Conservation (phyloP, 2,113 vertebrate species). For the Promerops cafer region DNA sequence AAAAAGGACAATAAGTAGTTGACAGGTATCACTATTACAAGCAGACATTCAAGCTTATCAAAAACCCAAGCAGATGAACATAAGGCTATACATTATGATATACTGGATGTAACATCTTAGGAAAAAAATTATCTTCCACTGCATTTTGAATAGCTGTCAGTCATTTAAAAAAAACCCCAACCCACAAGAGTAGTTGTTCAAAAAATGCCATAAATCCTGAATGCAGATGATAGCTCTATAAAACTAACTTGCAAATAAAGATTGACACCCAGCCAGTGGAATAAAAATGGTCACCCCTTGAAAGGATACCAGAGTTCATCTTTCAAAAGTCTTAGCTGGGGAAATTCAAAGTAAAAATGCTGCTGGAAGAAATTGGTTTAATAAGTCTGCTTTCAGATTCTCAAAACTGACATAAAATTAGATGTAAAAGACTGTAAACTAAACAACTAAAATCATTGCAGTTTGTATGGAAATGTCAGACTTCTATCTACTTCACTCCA, state of each 20-base stretch:
- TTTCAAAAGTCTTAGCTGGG: neutral
- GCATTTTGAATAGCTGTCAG: neutral
- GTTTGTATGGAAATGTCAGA: neutral
- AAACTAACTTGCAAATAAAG: neutral
- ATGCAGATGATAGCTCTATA: neutral
- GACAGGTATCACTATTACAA: neutral
- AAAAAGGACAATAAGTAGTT: neutral
- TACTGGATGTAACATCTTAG: neutral
- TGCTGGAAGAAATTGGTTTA: neutral
- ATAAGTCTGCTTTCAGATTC: neutral
- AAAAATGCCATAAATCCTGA: neutral
- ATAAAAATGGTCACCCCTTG: neutral
- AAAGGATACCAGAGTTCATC: neutral
- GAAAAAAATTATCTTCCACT: neutral
- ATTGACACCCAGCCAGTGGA: neutral
- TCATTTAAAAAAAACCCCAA: neutral
- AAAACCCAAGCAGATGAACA: neutral
- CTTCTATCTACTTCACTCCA: neutral
- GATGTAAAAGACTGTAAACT: neutral
- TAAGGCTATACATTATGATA: neutral
- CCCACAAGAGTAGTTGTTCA: neutral
- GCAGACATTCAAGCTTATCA: neutral
- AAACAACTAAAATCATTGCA: constrained; percentile 27
- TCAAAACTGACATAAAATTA: constrained; percentile 27
- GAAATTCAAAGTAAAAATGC: neutral